Evolutionary conservation across 1,140 invertebrate genomes (phyloP), one percentile per base, ranked within the genome.

Genomic region (Protaetia brevitarsis): DNA sequence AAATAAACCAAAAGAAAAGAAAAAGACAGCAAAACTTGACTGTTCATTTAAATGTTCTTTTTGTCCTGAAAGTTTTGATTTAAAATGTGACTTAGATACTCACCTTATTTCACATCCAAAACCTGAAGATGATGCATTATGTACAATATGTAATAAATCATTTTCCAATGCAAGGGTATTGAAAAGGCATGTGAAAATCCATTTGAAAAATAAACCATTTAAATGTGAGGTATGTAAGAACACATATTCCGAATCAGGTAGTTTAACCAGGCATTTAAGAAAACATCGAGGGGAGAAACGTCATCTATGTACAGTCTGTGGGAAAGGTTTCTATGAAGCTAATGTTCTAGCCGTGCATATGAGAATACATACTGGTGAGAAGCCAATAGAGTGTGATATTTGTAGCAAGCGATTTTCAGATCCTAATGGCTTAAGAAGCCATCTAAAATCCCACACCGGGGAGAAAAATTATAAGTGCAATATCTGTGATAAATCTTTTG

Each of bases 391-490:
- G 19, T 82, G 81, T 66, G 66, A 74, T 29, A 70, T 74, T 13
- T 82, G 80, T 67, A 72, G 74, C 31, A 81, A 80, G 69, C 70
- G 69, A 11, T 82, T 82, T 70, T 68, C 76, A 5, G 77, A 77
- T 57, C 75, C 74, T 11, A 77, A 76, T 68, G 78, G 76, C 59
- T 69, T 81, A 29, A 76, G 71, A 30, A 74, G 74, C 45, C 80
- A 82, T 66, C 69, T 75, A 63, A 74, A 79, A 51, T 72, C 73
- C 10, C 80, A 81, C 67, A 77, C 77, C 2, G 79, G 79, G 1
- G 78, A 81, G 63, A 75, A 75, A 62, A 71, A 69, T 6, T 72
- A 75, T 64, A 30, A 71, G 3, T 77, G 75, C 45, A 70, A 68
- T 8, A 69, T 74, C 51, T 72, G 71, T 62, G 67, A 71, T 57